Conservation (phyloP, 2,113 vertebrate genomes). For the Dromiciops gliroides region DNA sequence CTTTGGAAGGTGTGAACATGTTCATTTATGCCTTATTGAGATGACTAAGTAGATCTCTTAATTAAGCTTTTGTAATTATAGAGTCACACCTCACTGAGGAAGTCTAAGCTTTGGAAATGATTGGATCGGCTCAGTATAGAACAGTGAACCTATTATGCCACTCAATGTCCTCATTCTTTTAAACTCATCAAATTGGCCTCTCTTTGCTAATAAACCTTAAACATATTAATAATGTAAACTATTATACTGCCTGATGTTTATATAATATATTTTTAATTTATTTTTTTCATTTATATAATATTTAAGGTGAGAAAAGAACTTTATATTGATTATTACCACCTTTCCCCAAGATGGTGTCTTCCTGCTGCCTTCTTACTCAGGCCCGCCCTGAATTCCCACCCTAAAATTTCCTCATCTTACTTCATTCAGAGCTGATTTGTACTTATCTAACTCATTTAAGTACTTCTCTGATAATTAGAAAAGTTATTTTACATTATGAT, state of each 20-base stretch:
- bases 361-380: not conserved
- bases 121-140: not conserved
- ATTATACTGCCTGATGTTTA: not conserved
- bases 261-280: too few relatives aligned
- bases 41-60: not conserved
- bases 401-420: not conserved
- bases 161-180: not conserved
- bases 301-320: not conserved
- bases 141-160: not conserved
- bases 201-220: not conserved
- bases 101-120: not conserved
- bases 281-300: not conserved
- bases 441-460: not conserved
- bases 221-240: not conserved
- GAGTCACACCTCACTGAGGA: not conserved
- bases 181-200: not conserved
- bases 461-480: not conserved
- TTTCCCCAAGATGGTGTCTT: not conserved
- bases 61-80: not conserved
- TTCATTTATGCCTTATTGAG: not conserved
- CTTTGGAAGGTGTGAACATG: not conserved
- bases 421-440: not conserved
- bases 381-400: not conserved
- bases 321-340: not conserved
- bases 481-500: not conserved